These are phyloP conservation scores for Bacillus rossius DNA, from an alignment of 1,140 invertebrate genomes.

Conservation along the genomic window DNA sequence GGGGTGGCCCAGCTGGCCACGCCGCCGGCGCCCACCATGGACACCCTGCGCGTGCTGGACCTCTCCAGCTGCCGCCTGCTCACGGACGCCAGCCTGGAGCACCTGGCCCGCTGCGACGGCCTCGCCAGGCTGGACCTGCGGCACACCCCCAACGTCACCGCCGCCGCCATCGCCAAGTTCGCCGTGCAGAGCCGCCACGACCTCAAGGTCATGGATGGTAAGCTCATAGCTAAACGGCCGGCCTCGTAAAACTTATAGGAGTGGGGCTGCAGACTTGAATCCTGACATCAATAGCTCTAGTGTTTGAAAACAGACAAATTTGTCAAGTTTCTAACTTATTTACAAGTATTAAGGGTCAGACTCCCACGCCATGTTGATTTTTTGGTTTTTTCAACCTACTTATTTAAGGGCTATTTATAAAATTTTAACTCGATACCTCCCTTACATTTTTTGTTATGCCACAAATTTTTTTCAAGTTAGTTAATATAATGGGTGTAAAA, in stretches of 20 bases:
- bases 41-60: constrained; percentile 58
- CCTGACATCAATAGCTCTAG: too few species aligned
- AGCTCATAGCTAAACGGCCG: constrained; percentile 12
- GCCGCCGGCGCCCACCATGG: constrained; percentile 51
- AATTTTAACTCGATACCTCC: too few species aligned
- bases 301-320: too few species aligned
- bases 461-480: too few species aligned
- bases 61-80: constrained; percentile 75
- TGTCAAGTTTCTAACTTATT: too few species aligned
- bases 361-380: too few species aligned
- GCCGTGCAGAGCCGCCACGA: constrained; percentile 41
- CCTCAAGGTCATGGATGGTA: constrained; percentile 13
- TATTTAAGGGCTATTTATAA: too few species aligned
- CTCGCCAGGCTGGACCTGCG: constrained; percentile 63
- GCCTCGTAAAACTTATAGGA: not conserved
- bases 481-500: too few species aligned
- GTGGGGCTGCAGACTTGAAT: too few species aligned
- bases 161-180: constrained; percentile 72
- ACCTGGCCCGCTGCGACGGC: constrained; percentile 61
- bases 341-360: too few species aligned
- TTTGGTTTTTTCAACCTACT: too few species aligned
- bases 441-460: too few species aligned
- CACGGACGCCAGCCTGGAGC: constrained; percentile 74
- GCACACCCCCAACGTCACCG: constrained; percentile 68
- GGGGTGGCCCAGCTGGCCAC: constrained; percentile 80